These are phyloP conservation scores for Porites cylindrica DNA, from an alignment of 92 coral and sea anemone species.

Conservation along the genomic window DNA sequence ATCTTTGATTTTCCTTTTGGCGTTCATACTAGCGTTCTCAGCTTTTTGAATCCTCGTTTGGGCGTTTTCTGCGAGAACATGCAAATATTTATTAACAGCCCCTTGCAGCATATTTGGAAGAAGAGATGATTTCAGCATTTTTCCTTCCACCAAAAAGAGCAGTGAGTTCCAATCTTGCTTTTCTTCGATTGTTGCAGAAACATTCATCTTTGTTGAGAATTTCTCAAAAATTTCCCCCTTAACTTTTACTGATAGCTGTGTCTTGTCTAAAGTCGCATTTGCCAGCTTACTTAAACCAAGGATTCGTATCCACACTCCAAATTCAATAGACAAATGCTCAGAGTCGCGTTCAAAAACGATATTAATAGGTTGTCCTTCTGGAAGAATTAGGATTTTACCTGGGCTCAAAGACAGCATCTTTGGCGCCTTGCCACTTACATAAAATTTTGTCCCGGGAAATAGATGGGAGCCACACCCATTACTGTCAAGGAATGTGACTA, in stretches of 20 bases:
- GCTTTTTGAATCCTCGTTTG: neutral
- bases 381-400: slow-evolving; percentile 14
- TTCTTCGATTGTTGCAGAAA: neutral
- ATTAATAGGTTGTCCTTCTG: neutral
- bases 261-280: slow-evolving; percentile 12
- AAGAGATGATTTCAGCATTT: slow-evolving; percentile 46
- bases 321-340: neutral
- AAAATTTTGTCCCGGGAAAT: neutral
- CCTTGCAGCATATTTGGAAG: slow-evolving; percentile 38
- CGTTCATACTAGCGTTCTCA: neutral
- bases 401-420: neutral
- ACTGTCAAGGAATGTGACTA: slow-evolving; percentile 15
- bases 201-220: neutral
- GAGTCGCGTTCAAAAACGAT: slow-evolving; percentile 26
- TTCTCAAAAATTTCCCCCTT: slow-evolving; percentile 15
- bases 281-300: neutral
- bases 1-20: neutral
- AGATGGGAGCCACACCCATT: neutral
- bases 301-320: neutral
- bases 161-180: slow-evolving; percentile 33
- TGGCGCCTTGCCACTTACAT: slow-evolving; percentile 1
- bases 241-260: slow-evolving; percentile 6
- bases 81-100: neutral
- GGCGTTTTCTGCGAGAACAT: slow-evolving; percentile 13
- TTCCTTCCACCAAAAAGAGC: slow-evolving; percentile 34